Conservation (phyloP, 1,140 invertebrate species). For the Hylyphantes graminicola region DNA sequence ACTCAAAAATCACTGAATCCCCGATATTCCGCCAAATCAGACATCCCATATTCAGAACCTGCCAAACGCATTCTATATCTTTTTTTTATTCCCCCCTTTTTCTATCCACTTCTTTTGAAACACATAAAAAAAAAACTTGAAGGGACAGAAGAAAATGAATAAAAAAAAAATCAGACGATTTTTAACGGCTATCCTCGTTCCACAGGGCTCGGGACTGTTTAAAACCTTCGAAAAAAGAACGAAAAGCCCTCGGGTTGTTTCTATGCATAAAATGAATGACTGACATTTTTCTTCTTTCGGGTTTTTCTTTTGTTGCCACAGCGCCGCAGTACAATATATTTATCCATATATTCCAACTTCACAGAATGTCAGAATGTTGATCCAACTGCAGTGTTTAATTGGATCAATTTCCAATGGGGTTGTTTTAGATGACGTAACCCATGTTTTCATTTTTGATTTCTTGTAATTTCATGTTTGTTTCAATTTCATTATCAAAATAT, state of each 20-base stretch:
- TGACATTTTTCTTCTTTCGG: slow-evolving; percentile 50
- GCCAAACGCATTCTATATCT: slow-evolving; percentile 45
- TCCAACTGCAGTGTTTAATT: too few relatives aligned
- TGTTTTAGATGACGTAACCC: too few relatives aligned
- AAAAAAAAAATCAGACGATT: slow-evolving; percentile 38
- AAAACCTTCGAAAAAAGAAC: slow-evolving; percentile 31
- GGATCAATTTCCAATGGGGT: too few relatives aligned
- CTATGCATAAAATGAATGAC: slow-evolving; percentile 53
- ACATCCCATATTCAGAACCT: slow-evolving; percentile 32
- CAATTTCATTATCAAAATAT: too few relatives aligned
- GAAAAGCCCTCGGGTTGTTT: slow-evolving; percentile 39
- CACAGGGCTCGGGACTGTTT: slow-evolving; percentile 37
- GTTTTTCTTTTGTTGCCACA: slow-evolving; percentile 44
- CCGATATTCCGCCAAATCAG: neutral
- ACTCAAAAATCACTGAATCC: too few relatives aligned
- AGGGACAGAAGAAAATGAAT: neutral
- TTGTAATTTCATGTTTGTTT: too few relatives aligned
- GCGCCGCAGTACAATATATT: slow-evolving; percentile 39
- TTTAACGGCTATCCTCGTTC: slow-evolving; percentile 38
- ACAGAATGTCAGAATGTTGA: too few relatives aligned
- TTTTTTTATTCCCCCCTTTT: neutral
- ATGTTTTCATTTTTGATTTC: too few relatives aligned
- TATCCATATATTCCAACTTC: neutral
- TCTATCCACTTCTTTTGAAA: neutral
- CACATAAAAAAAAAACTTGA: slow-evolving; percentile 29